Percentiles rank a stretch among this genome's conserved stretches.
phyloP scores from a whole-genome alignment of 1,140 invertebrate genomes.

The Listronotus bonariensis region DNA sequence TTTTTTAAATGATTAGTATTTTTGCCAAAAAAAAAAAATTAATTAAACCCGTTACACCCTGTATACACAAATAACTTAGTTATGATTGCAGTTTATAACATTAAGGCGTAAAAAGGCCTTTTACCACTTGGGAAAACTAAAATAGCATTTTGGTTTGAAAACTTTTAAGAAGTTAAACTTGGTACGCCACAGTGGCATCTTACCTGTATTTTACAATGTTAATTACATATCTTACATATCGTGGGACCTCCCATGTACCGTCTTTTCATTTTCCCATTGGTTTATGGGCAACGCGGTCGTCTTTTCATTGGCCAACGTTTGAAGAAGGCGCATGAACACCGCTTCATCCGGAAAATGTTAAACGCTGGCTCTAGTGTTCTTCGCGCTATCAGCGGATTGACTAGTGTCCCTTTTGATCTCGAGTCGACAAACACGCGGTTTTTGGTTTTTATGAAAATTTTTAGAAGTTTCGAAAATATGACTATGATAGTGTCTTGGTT shows the following conservation, averaged over 20 bases:
- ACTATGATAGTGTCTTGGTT: constrained; percentile 4
- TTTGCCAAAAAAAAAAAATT: too few relatives aligned
- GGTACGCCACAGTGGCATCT: constrained; percentile 34
- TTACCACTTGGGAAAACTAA: constrained; percentile 4
- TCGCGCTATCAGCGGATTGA: constrained; percentile 28
- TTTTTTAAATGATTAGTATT: too few relatives aligned
- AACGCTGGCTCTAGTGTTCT: constrained; percentile 39
- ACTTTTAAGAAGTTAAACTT: constrained; percentile 30
- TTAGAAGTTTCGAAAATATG: constrained; percentile 3
- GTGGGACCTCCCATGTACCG: constrained; percentile 53
- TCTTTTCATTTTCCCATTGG: constrained; percentile 55
- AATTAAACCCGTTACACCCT: too few relatives aligned
- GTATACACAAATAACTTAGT: background rate
- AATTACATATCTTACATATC: constrained; percentile 55
- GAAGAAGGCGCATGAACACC: constrained; percentile 49
- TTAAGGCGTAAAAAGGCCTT: constrained; percentile 5
- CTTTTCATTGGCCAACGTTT: constrained; percentile 48
- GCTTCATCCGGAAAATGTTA: constrained; percentile 41
- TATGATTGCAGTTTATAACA: constrained; percentile 9
- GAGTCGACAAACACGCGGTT: constrained; percentile 42
- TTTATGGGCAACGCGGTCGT: constrained; percentile 49
- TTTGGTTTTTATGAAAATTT: constrained; percentile 11
- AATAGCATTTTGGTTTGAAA: constrained; percentile 19
- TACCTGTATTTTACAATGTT: constrained; percentile 55
- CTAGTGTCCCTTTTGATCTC: constrained; percentile 34